Evolutionary conservation across 1,140 invertebrate genomes (phyloP).

Genomic region (Drosophila quadrilineata): DNA sequence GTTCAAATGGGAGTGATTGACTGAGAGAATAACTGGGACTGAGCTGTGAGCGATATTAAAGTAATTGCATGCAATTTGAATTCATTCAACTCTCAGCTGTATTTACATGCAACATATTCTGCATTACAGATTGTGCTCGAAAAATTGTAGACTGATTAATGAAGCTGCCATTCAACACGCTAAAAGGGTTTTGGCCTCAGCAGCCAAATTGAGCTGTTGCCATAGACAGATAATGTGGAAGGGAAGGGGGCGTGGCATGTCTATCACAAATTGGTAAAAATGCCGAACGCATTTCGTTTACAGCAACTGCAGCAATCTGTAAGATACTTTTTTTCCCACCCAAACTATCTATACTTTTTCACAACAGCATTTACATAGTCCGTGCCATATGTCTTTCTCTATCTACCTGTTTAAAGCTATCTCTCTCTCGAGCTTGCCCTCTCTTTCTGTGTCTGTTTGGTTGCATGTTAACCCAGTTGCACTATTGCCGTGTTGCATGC

Average conservation of each 20-base stretch:
- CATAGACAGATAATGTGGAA: no score
- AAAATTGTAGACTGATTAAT: constrained; percentile 61
- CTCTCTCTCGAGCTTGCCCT: no score
- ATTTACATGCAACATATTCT: neutral
- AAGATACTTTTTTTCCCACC: constrained; percentile 52
- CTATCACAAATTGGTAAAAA: constrained; percentile 58
- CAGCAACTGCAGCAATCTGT: constrained; percentile 32
- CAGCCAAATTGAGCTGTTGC: constrained; percentile 69
- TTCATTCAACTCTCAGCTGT: constrained; percentile 20
- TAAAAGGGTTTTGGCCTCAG: constrained; percentile 40
- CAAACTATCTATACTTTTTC: constrained; percentile 63
- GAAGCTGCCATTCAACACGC: constrained; percentile 71
- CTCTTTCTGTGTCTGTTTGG: no score
- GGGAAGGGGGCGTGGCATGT: neutral
- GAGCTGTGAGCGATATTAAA: constrained; percentile 48
- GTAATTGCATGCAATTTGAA: constrained; percentile 69
- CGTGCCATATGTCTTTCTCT: no score
- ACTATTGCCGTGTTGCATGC: constrained; percentile 9
- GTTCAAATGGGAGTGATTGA: constrained; percentile 10
- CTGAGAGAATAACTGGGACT: no score
- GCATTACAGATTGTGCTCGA: neutral
- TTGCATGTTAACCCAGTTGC: constrained; percentile 66
- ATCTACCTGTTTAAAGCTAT: no score
- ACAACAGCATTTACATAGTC: constrained; percentile 57
- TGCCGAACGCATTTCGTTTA: constrained; percentile 59